phyloP scores from a whole-genome alignment of 2,888 invertebrate species.

The Clostera curtula region DNA sequence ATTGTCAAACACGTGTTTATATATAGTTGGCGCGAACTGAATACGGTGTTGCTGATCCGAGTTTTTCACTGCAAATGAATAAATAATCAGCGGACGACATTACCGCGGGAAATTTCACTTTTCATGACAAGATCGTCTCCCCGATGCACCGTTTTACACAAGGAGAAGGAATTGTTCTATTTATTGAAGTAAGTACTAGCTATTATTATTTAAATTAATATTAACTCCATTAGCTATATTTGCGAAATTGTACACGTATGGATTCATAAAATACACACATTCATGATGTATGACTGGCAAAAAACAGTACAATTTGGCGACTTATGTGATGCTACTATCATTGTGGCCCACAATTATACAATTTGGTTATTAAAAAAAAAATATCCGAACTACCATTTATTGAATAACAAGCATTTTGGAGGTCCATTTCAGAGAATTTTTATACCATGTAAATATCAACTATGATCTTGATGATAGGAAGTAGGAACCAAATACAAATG shows the following conservation, averaged over 20 bases:
- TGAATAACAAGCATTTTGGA: too few relatives aligned
- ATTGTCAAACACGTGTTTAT: conserved; percentile 59
- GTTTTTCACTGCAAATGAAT: conserved; percentile 65
- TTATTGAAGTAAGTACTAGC: conserved; percentile 52
- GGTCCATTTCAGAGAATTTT: too few relatives aligned
- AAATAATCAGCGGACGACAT: conserved; percentile 49
- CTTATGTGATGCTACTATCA: too few relatives aligned
- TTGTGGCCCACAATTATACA: too few relatives aligned
- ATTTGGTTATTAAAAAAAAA: too few relatives aligned
- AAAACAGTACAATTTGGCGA: too few relatives aligned
- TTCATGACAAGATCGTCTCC: conserved; percentile 48
- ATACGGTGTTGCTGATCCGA: conserved; percentile 51
- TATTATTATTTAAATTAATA: neutral
- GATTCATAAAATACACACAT: neutral
- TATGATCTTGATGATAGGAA: too few relatives aligned
- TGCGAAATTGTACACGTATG: neutral
- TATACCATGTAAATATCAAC: too few relatives aligned
- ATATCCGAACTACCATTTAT: too few relatives aligned
- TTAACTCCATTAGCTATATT: too few relatives aligned
- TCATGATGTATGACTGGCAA: too few relatives aligned
- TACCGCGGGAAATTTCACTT: conserved; percentile 63
- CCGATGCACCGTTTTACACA: conserved; percentile 35
- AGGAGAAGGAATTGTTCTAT: conserved; percentile 38
- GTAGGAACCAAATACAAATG: too few relatives aligned
- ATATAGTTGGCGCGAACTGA: conserved; percentile 59